phyloP scores from a whole-genome alignment of 2,113 vertebrate species.

The Eulemur rufifrons region DNA sequence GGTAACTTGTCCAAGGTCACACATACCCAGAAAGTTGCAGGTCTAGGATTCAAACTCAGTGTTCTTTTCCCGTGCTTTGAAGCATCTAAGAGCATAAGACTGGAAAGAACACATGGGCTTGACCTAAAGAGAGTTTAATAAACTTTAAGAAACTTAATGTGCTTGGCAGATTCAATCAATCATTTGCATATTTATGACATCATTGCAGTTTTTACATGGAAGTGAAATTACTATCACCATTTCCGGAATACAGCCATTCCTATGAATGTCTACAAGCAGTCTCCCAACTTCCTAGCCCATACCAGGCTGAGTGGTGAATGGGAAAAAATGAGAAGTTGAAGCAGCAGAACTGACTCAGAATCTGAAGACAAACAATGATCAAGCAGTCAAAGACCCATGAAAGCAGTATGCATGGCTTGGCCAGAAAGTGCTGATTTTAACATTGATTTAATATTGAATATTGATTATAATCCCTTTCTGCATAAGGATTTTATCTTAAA shows the following conservation, averaged over 20 bases:
- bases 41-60: background rate
- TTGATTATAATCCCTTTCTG: slow-evolving; percentile 25
- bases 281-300: background rate
- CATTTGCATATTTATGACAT: slow-evolving; percentile 26
- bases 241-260: slow-evolving; percentile 19
- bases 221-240: background rate
- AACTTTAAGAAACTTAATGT: background rate
- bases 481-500: background rate
- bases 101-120: background rate
- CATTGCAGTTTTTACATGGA: background rate
- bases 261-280: background rate
- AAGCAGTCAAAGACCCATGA: background rate
- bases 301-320: background rate
- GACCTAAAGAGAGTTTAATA: background rate
- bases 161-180: background rate
- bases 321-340: background rate
- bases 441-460: slow-evolving; percentile 17
- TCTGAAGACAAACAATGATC: background rate
- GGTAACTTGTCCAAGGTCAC: background rate
- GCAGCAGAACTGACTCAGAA: too few relatives aligned
- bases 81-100: background rate
- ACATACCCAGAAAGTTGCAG: background rate
- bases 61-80: background rate
- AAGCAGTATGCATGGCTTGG: background rate
- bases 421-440: background rate